phyloP scores from a whole-genome alignment of 2,797 vertebrate genomes.

The Clarias fuscus region DNA sequence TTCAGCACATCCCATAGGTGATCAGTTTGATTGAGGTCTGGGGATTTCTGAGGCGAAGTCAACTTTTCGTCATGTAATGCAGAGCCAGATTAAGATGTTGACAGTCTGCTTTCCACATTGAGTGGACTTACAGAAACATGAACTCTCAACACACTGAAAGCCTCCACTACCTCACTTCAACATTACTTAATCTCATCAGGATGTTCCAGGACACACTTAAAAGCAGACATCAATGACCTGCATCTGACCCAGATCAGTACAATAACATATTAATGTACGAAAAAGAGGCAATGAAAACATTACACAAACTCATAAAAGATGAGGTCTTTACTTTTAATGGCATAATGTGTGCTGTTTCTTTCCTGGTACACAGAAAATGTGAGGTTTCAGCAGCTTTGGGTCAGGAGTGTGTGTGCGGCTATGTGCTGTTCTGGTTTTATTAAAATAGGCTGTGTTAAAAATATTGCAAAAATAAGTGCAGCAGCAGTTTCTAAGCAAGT shows the following conservation, averaged over 20 bases:
- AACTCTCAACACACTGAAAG: constrained; percentile 32
- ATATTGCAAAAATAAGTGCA: background rate
- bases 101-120: constrained; percentile 34
- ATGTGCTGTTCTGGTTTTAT: background rate
- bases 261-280: constrained; percentile 65
- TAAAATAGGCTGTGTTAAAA: background rate
- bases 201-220: constrained; percentile 60
- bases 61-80: too few species aligned
- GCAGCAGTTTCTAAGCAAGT: background rate
- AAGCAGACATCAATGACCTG: constrained; percentile 64
- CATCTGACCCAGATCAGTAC: constrained; percentile 69
- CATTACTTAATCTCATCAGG: constrained; percentile 62
- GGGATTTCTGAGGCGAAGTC: too few species aligned
- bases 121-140: constrained; percentile 13
- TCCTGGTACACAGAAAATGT: constrained; percentile 47
- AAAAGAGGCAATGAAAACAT: constrained; percentile 67
- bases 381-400: constrained; percentile 16
- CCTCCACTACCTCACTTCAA: background rate
- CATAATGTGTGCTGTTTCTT: constrained; percentile 70
- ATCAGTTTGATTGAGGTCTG: too few species aligned
- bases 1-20: too few species aligned
- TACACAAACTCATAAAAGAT: constrained; percentile 69
- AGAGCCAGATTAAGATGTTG: background rate
- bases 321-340: constrained; percentile 68
- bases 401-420: background rate